phyloP scores from a whole-genome alignment of 2,888 invertebrate species.

The Muschampia plurimacula region DNA sequence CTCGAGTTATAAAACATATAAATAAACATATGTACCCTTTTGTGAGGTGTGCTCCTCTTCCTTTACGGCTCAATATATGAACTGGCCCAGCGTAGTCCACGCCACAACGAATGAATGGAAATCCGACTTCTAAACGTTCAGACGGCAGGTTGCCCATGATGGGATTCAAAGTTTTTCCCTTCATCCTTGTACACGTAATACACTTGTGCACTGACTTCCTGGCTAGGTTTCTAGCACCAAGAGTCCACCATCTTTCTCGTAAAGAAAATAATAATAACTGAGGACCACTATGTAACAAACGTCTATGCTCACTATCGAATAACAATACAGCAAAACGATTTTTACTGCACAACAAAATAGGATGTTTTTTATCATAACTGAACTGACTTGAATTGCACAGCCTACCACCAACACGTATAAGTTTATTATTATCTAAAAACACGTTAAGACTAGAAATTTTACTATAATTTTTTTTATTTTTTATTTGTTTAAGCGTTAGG shows the following conservation, averaged over 20 bases:
- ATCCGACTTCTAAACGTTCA: neutral
- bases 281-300: slow-evolving; percentile 7
- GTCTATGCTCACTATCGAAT: neutral
- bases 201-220: neutral
- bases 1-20: slow-evolving; percentile 2
- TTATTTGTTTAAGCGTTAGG: neutral
- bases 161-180: neutral
- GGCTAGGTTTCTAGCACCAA: slow-evolving; percentile 1
- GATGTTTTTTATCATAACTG: neutral
- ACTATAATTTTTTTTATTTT: slow-evolving; percentile 3
- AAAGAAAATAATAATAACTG: neutral
- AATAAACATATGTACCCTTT: neutral
- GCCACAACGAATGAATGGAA: neutral
- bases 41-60: neutral
- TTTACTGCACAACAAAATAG: neutral
- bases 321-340: neutral
- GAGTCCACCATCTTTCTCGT: neutral
- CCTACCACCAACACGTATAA: slow-evolving; percentile 7
- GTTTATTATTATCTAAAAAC: neutral
- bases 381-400: neutral
- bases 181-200: neutral
- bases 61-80: neutral
- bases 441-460: neutral
- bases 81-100: neutral
- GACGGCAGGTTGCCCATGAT: neutral